Evolutionary conservation across 1,140 invertebrate genomes (phyloP), one percentile per base, ranked within the genome.

Genomic region (Nymphalis io): DNA sequence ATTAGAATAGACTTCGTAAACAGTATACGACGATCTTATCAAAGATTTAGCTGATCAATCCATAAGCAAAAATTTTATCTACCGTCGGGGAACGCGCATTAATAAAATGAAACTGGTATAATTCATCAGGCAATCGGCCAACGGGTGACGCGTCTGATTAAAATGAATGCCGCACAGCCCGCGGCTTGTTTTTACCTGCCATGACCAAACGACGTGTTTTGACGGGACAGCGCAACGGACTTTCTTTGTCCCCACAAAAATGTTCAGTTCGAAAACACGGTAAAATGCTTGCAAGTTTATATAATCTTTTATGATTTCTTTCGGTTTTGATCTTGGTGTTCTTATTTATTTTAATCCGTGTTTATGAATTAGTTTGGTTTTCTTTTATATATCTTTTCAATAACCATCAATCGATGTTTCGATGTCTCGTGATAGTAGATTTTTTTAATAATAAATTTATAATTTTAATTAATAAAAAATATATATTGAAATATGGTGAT

Each of bases 101-200:
- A 44, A 60, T 68, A 59, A 68, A 60, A 60, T 33, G 57, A 20
- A 63, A 60, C 60, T 21, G 60, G 46, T 68, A 62, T 68, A 67
- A 68, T 73, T 73, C 65, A 73, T 73, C 70, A 68, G 60, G 65
- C 46, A 55, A 57, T 51, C 66, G 55, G 64, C 53, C 53, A 59
- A 57, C 51, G 68, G 53, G 60, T 70, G 68, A 68, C 66, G 66
- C 66, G 59, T 16, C 60, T 69, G 67, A 67, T 74, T 74, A 74
- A 70, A 73, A 73, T 63, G 70, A 68, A 63, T 61, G 58, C 67
- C 51, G 62, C 62, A 57, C 62, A 18, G 60, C 68, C 60, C 61
- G 71, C 55, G 63, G 60, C 66, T 20, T 70, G 51, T 67, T 67
- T 72, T 72, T 74, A 73, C 71, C 64, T 72, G 70, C 58, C 65